phyloP scores from a whole-genome alignment of 1,140 invertebrate genomes.

The Brachionus angularis region DNA sequence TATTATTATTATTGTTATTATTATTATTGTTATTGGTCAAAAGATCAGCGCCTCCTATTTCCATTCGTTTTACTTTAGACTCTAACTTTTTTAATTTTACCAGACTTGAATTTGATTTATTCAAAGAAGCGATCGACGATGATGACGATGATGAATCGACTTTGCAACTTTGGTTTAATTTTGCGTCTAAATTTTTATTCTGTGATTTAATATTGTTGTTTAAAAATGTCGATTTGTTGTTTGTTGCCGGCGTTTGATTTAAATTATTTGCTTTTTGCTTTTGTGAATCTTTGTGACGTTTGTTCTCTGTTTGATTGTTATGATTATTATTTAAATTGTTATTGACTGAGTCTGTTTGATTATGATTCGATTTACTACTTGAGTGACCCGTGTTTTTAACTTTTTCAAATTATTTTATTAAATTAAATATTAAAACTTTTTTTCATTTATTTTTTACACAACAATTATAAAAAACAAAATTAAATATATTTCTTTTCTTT shows the following conservation, averaged over 20 bases:
- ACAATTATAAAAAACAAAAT: no score
- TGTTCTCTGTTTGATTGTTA: background rate
- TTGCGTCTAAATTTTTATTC: background rate
- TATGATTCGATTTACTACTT: conserved; percentile 27
- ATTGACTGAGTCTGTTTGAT: background rate
- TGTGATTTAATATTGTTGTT: background rate
- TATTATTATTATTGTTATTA: background rate
- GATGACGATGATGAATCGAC: conserved; percentile 11
- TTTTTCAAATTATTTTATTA: no score
- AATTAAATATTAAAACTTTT: no score
- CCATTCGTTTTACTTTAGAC: conserved; percentile 25
- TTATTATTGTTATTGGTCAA: no score
- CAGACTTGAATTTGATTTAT: background rate
- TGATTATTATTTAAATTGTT: background rate
- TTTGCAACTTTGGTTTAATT: background rate
- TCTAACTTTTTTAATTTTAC: background rate
- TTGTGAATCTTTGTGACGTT: background rate
- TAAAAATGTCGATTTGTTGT: conserved; percentile 13
- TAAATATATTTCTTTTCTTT: no score
- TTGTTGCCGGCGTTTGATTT: background rate
- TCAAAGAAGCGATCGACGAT: conserved; percentile 13
- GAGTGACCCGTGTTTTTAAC: conserved; percentile 44
- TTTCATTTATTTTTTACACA: no score
- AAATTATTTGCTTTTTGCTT: conserved; percentile 30
- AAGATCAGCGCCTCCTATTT: no score